Evolutionary conservation across 2,797 vertebrate species (phyloP), one percentile per base, ranked within the genome.

Genomic region (Trachurus trachurus): DNA sequence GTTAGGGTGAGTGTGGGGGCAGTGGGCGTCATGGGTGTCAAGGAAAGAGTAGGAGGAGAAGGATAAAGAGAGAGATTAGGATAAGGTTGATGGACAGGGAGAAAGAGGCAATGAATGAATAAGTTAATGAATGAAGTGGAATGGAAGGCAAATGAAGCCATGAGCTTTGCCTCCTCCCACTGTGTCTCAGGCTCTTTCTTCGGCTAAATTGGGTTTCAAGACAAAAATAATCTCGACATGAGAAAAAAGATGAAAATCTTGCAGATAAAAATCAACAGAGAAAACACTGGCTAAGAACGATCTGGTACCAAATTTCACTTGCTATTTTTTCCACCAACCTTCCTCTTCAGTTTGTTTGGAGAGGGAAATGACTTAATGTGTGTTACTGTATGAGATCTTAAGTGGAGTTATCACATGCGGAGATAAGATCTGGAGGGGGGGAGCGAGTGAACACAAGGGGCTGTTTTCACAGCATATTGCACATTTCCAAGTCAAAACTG

Each of bases 351-450:
- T 83, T 88, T 94, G 90, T 94, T 94, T 93, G 87, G 62, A 82
- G 86, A 93, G 86, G 93, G 92, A 94, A 94, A 94, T 94, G 86
- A 94, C 92, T 94, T 94, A 92, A 93, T 93, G 89, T 92, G 89
- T 89, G 87, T 92, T 94, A 93, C 94, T 91, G 90, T 94, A 93
- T 90, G 90, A 89, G 90, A 90, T 90, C 92, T 91, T 92, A 91
- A 93, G 92, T 93, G 91, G 90, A 91, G 92, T 94, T 94, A 94
- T 93, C 92, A 88, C 90, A 93, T 84, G 87, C n/a, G 83, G 80
- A 88, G 93, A 94, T 94, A 94, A 62, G 78, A 94, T 94, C 94
- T 90, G 83, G 74, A 4, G 52, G 31, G 73, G 49, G 63, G 71
- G 54, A 21, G 66, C 26, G 73, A 10, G 66, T 1, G 47, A 88